These are phyloP conservation scores for Carassius gibelio DNA, from an alignment of 2,113 vertebrate genomes.

Conservation along the genomic window DNA sequence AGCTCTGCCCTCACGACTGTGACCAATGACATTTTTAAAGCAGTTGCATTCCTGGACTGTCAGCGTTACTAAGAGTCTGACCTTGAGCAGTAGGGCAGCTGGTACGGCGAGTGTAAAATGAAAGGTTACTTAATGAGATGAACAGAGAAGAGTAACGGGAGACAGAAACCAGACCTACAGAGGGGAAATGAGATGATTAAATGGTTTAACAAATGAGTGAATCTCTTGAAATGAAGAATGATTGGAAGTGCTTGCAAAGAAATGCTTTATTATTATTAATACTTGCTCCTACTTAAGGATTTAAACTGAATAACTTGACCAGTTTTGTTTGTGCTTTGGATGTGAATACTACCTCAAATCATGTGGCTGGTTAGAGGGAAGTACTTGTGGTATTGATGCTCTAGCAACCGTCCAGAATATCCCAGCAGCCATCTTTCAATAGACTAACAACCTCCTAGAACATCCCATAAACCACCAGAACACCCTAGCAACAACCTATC, in stretches of 20 bases:
- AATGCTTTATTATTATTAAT: not conserved
- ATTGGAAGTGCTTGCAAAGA: not conserved
- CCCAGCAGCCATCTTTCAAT: not conserved
- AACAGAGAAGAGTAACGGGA: not conserved
- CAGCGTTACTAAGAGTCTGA: constrained; percentile 37
- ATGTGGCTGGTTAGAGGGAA: not conserved
- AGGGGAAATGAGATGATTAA: not conserved
- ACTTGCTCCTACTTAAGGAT: not conserved
- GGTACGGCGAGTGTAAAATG: not conserved
- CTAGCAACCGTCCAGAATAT: no score
- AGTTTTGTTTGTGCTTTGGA: not conserved
- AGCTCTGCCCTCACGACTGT: constrained; percentile 16
- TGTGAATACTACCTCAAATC: not conserved
- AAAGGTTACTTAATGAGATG: constrained; percentile 15
- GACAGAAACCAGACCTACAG: not conserved
- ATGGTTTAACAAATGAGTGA: constrained; percentile 7
- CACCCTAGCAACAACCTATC: no score
- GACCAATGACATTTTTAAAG: constrained; percentile 51
- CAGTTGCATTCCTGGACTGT: constrained; percentile 39
- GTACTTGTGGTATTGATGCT: not conserved
- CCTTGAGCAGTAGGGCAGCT: constrained; percentile 39
- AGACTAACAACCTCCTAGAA: no score
- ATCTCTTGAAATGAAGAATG: constrained; percentile 6
- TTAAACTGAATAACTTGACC: not conserved
- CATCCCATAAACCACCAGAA: no score